These are phyloP conservation scores for Serripes groenlandicus DNA, from an alignment of 2,888 invertebrate genomes.

Conservation along the genomic window DNA sequence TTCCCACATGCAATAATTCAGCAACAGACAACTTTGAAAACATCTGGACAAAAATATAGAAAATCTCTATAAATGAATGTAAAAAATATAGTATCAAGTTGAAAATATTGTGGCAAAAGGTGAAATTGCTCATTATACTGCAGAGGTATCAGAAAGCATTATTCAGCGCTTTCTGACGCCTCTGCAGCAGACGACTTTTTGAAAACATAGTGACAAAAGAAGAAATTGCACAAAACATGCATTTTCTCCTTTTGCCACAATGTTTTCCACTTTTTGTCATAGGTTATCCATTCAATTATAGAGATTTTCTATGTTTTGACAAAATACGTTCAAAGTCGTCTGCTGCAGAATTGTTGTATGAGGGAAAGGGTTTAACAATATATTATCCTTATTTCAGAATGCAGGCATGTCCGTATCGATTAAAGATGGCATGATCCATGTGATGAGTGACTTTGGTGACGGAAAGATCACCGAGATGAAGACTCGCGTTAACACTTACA, in stretches of 20 bases:
- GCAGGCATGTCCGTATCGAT: conserved; percentile 89
- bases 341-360: background rate
- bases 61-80: too few species aligned
- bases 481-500: conserved; percentile 88
- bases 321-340: background rate
- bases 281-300: too few species aligned
- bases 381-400: conserved; percentile 64
- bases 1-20: too few species aligned
- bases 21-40: too few species aligned
- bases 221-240: background rate
- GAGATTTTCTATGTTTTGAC: too few species aligned
- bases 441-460: conserved; percentile 87
- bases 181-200: too few species aligned
- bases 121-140: too few species aligned
- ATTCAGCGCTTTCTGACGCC: too few species aligned
- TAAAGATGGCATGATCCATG: conserved; percentile 87
- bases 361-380: background rate
- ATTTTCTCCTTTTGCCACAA: background rate
- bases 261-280: background rate
- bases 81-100: too few species aligned
- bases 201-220: background rate
- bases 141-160: too few species aligned
- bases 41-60: too few species aligned
- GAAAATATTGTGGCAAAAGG: too few species aligned
- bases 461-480: conserved; percentile 86